Evolutionary conservation across 2,797 vertebrate genomes (phyloP).

Genomic region (Heteromormyrus szaboi): DNA sequence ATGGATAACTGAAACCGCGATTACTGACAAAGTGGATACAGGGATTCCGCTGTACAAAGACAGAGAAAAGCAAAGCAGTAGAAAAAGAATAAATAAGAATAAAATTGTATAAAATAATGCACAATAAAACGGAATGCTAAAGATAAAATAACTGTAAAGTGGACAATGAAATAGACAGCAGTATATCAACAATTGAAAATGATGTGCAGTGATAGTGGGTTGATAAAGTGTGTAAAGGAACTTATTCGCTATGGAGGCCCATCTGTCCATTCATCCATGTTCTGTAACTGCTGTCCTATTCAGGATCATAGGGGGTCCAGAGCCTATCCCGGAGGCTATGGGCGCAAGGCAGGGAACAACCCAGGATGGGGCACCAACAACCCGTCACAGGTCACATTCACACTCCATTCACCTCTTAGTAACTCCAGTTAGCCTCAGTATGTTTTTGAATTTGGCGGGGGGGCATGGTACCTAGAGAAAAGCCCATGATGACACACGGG

Average conservation of each 20-base stretch:
- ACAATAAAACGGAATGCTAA: background rate
- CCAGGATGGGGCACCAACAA: background rate
- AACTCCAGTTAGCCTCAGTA: background rate
- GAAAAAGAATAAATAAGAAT: background rate
- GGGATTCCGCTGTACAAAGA: background rate
- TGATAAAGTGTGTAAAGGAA: background rate
- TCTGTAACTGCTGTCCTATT: background rate
- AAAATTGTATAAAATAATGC: background rate
- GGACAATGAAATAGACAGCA: background rate
- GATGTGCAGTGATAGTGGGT: background rate
- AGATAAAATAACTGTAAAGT: background rate
- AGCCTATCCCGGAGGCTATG: background rate
- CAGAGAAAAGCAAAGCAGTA: background rate
- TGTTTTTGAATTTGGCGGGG: background rate
- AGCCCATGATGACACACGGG: too few relatives aligned
- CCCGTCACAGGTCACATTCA: background rate
- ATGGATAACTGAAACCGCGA: background rate
- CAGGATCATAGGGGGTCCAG: background rate
- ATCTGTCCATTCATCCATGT: background rate
- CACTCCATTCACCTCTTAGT: background rate
- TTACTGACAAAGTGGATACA: background rate
- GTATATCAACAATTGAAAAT: background rate
- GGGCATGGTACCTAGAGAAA: too few relatives aligned
- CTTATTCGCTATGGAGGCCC: background rate
- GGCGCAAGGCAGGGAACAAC: background rate